Percentiles rank a stretch among this genome's conserved stretches.
phyloP scores from a whole-genome alignment of 2,113 vertebrate genomes.

The Coptodon rendalli region DNA sequence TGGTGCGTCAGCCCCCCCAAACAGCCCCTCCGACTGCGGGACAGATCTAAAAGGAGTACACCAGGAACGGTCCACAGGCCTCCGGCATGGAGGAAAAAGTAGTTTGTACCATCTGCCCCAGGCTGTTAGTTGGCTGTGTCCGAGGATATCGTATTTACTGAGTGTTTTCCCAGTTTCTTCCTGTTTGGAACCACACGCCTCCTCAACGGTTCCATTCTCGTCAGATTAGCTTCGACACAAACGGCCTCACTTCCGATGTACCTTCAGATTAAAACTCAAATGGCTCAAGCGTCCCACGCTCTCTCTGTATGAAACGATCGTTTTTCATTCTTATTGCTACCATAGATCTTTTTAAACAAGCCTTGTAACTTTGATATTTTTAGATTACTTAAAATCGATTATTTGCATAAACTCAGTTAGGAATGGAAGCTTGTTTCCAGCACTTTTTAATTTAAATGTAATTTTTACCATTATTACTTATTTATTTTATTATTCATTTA shows the following conservation, averaged over 20 bases:
- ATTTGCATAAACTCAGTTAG: not conserved
- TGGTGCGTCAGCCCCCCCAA: not conserved
- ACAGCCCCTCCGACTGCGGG: not conserved
- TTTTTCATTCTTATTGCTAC: not conserved
- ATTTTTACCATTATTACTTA: not conserved
- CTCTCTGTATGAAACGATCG: not conserved
- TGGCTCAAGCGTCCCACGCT: not conserved
- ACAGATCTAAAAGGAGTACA: not conserved
- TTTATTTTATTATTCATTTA: not conserved
- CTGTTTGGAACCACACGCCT: slow-evolving; percentile 58
- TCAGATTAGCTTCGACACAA: not conserved
- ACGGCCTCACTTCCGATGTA: not conserved
- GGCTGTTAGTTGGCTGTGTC: fast-evolving
- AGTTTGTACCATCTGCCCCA: not conserved
- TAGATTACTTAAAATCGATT: not conserved
- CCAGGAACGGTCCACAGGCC: not conserved
- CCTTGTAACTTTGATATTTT: not conserved
- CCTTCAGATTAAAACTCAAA: not conserved
- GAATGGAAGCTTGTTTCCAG: not conserved
- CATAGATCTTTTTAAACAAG: not conserved
- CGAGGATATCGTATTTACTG: not conserved
- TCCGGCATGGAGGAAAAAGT: not conserved
- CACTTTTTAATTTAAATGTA: not conserved
- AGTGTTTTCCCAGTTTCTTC: slow-evolving; percentile 41
- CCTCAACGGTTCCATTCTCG: slow-evolving; percentile 12